phyloP scores from a whole-genome alignment of 2,888 invertebrate genomes.

The Clanis bilineata region DNA sequence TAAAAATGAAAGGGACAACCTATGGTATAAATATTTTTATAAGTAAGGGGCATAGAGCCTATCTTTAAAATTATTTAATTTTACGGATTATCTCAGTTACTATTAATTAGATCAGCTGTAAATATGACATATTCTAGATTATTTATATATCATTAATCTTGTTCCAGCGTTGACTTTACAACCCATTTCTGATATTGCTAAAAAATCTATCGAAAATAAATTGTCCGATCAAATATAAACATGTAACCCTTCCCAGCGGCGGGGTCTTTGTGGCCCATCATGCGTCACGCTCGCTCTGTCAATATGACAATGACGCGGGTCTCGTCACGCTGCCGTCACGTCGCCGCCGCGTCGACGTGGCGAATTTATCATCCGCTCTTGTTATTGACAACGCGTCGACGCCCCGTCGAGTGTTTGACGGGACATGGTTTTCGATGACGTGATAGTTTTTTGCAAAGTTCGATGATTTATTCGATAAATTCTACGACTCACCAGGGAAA shows the following conservation, averaged over 20 bases:
- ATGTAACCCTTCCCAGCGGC: conserved; percentile 39
- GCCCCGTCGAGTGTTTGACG: conserved; percentile 11
- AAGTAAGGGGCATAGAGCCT: too few species aligned
- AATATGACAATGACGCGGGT: conserved; percentile 60
- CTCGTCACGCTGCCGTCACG: conserved; percentile 33
- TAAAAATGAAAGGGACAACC: too few species aligned
- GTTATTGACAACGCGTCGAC: conserved; percentile 50
- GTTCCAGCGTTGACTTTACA: too few species aligned
- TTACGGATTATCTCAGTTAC: too few species aligned
- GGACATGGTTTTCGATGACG: conserved; percentile 21
- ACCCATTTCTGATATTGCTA: background rate
- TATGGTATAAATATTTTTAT: too few species aligned
- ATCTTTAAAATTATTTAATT: too few species aligned
- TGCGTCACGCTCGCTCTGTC: conserved; percentile 33
- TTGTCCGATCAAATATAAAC: conserved; percentile 39
- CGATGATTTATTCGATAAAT: conserved; percentile 9
- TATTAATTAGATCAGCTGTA: too few species aligned
- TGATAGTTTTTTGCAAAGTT: conserved; percentile 21
- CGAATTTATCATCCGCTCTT: conserved; percentile 56
- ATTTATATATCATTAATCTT: too few species aligned
- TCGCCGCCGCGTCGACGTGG: conserved; percentile 37
- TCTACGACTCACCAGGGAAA: background rate
- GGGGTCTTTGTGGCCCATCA: conserved; percentile 20
- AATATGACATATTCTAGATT: too few species aligned
- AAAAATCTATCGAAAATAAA: conserved; percentile 27